These are phyloP conservation scores for Panzeria rudis DNA, from an alignment of 2,888 invertebrate species.

Conservation along the genomic window DNA sequence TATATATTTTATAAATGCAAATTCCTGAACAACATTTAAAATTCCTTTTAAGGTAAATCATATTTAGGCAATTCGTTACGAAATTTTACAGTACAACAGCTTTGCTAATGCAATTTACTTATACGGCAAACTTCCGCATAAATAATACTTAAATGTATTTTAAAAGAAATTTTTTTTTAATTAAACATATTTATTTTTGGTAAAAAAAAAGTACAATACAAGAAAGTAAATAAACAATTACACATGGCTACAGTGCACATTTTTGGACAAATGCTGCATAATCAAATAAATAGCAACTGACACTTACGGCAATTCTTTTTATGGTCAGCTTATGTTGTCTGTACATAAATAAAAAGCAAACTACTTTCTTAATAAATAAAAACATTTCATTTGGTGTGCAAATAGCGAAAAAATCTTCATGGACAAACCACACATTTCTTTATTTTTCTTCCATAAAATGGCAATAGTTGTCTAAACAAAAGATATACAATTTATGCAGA, in stretches of 20 bases:
- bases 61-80: not conserved
- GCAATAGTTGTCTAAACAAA: not conserved
- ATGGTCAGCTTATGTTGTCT: not conserved
- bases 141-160: not conserved
- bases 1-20: not conserved
- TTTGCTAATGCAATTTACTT: not conserved
- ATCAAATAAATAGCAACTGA: conserved; percentile 1
- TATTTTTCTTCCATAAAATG: not conserved
- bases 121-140: not conserved
- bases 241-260: not conserved
- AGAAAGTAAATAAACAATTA: not conserved
- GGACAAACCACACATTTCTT: not conserved
- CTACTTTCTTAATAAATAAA: conserved; percentile 16
- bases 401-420: not conserved
- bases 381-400: conserved; percentile 1
- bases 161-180: not conserved
- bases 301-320: conserved; percentile 29
- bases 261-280: conserved; percentile 23
- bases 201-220: not conserved
- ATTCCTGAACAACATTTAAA: not conserved
- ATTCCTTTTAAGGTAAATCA: not conserved
- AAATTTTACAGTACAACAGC: not conserved
- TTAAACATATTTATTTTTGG: not conserved
- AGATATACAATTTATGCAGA: not conserved
- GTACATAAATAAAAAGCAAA: not conserved